A percentile compares a stretch with the other conserved stretches of the same genome.
Evolutionary conservation across 1,140 invertebrate genomes (phyloP).

Genomic region (Rhopalosiphum padi): DNA sequence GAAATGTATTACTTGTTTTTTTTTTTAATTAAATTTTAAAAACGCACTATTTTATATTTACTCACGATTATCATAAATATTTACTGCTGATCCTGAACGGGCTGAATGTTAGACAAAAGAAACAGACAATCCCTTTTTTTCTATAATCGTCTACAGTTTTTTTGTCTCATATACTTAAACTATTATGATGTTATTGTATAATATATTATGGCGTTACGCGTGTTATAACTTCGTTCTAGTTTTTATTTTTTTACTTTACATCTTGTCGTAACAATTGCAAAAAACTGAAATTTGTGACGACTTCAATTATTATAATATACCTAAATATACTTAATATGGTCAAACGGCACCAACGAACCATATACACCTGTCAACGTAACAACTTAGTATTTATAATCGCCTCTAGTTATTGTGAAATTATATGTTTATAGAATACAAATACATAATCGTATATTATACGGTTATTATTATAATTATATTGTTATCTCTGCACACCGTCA

Average conservation of each 20-base stretch:
- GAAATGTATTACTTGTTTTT: neutral
- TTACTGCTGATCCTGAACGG: too few relatives aligned
- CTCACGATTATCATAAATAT: neutral
- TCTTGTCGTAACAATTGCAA: too few relatives aligned
- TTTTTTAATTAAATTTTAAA: neutral
- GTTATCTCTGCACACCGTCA: neutral
- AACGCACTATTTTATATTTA: neutral
- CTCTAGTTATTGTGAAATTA: neutral
- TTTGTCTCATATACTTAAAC: too few relatives aligned
- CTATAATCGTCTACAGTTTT: neutral
- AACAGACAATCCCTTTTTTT: neutral
- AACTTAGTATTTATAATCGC: too few relatives aligned
- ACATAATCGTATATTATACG: neutral
- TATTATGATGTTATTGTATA: too few relatives aligned
- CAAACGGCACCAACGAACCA: neutral
- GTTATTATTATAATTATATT: neutral
- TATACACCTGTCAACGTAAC: neutral
- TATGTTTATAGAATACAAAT: neutral
- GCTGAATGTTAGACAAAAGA: neutral
- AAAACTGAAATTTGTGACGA: neutral
- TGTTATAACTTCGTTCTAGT: neutral
- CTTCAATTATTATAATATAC: neutral
- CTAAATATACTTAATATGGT: neutral
- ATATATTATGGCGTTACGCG: neutral
- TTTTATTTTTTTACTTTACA: neutral